Conservation (phyloP, 2,113 vertebrate genomes). For the Poecile atricapillus region DNA sequence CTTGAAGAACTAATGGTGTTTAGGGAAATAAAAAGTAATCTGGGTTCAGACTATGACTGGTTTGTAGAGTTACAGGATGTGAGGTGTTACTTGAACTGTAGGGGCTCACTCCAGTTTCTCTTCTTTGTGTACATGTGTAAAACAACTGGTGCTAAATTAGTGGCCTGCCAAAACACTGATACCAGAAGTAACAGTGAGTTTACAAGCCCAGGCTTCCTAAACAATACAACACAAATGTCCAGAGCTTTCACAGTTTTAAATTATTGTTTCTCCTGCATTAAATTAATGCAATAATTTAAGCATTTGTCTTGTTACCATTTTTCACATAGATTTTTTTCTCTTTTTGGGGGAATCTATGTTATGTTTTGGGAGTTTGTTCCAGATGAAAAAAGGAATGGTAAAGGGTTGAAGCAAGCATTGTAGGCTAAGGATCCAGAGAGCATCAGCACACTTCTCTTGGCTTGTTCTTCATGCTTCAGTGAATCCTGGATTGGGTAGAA, state of each 20-base stretch:
- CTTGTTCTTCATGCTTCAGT: constrained; percentile 27
- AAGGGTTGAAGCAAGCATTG: background rate
- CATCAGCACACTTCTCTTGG: background rate
- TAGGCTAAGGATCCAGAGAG: background rate
- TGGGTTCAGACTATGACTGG: background rate
- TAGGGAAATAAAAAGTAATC: background rate
- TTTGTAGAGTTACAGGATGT: background rate
- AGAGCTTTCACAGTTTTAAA: background rate
- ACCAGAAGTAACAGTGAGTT: background rate
- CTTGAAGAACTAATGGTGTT: background rate
- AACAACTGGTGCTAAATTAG: background rate
- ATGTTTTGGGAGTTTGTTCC: background rate
- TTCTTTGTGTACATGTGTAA: background rate
- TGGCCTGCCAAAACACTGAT: background rate
- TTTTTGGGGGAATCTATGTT: background rate
- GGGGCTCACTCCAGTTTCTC: background rate
- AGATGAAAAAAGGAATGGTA: background rate
- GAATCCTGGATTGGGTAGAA: constrained; percentile 23
- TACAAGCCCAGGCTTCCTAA: background rate
- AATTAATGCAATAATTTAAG: background rate
- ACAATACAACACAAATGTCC: background rate
- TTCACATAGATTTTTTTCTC: background rate
- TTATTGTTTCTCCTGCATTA: background rate
- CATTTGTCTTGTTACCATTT: background rate
- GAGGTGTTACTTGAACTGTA: background rate